Evolutionary conservation across 2,113 vertebrate species (phyloP), one percentile per base, ranked within the genome.

Genomic region (Pionites leucogaster): DNA sequence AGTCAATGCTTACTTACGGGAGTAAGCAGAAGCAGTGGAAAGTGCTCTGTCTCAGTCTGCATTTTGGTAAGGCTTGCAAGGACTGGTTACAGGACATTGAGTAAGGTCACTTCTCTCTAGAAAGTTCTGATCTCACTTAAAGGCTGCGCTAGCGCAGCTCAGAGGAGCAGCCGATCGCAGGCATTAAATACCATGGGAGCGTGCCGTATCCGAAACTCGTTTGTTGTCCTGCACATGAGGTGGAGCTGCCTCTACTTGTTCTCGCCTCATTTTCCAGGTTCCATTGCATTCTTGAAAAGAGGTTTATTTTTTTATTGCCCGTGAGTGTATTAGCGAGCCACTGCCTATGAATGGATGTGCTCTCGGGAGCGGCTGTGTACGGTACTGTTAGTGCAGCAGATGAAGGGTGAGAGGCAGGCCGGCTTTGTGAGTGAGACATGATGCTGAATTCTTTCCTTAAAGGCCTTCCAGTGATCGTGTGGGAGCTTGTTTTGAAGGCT

Each of bases 361-460:
- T 68, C 33, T 25, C 18, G 0, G 9, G 39, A 8, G 42, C 3
- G 1, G 2, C 47, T 4, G 1, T 2, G 0, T 6, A 0, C 46
- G 0, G 0, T 37, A 69, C 53, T 17, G 25, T 16, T 16, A 7
- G 41, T 44, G 1, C 31, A 1, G 6, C 17, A 20, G n/a, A 2
- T 2, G 17, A 37, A 3, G 75, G 7, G 33, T 5, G 71, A 55
- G 75, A 5, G 1, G n/a, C 39, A 18, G 67, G 44, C 49, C 3
- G 74, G 28, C 63, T 6, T 1, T 46, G 78, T 9, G 33, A 78
- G 53, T 37, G 25, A 27, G 23, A n/a, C 1, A 1, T 18, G 3
- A 4, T 60, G 24, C 57, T 28, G 35, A 68, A 17, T 53, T 65
- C 62, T 71, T 82, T 28, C 8, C 0, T 44, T 71, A 9, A 33